Evolutionary conservation across 2,888 invertebrate species (phyloP).

Genomic region (Crossocerus cetratus): DNA sequence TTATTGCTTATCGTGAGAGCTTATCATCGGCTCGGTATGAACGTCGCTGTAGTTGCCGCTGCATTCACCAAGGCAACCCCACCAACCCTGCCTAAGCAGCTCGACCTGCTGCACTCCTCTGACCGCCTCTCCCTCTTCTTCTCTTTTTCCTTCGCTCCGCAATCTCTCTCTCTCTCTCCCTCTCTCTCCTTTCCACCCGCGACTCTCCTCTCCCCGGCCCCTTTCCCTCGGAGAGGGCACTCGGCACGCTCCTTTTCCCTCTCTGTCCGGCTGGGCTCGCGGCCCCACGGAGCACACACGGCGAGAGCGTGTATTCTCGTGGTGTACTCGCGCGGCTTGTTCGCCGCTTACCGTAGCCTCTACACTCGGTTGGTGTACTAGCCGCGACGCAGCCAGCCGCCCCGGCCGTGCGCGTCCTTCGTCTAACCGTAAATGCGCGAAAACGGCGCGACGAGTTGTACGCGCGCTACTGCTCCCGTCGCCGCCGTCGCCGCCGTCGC

Average conservation of each 20-base stretch:
- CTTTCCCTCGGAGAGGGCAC: constrained; percentile 5
- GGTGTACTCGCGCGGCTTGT: constrained; percentile 26
- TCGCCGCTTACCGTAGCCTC: not conserved
- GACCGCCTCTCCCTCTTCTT: constrained; percentile 33
- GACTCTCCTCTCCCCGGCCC: constrained; percentile 20
- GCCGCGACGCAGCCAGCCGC: not conserved
- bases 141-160: constrained; percentile 14
- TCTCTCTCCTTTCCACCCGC: constrained; percentile 16
- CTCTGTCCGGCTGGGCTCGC: not conserved
- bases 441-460: constrained; percentile 34
- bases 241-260: not conserved
- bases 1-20: not conserved
- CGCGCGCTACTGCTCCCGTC: constrained; percentile 25
- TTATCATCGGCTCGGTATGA: constrained; percentile 14
- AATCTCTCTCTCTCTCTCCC: constrained; percentile 5
- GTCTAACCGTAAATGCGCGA: constrained; percentile 56
- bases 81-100: constrained; percentile 54
- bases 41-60: not conserved
- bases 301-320: constrained; percentile 20
- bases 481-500: constrained; percentile 54
- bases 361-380: no score
- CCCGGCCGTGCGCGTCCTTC: constrained; percentile 32
- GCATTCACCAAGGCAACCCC: constrained; percentile 38
- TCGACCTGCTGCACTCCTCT: constrained; percentile 46
- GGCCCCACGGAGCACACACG: not conserved